Evolutionary conservation across 2,113 vertebrate genomes (phyloP), one percentile per base, ranked within the genome.

Genomic region (Acanthochromis polyacanthus): DNA sequence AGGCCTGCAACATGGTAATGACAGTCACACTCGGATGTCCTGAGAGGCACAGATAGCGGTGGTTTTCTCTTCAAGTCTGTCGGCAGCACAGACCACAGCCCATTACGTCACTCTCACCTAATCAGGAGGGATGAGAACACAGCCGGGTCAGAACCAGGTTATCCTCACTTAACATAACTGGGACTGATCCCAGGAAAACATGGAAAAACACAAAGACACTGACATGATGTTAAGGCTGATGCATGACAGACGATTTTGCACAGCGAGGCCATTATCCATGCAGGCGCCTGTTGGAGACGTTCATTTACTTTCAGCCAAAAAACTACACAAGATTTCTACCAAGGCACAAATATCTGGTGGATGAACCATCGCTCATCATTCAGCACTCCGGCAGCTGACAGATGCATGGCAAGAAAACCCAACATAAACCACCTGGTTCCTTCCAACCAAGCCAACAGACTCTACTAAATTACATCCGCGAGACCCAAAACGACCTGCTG

Each of bases 71-170:
- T 78, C 32, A 56, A 22, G 64, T 75, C 84, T 85, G 78, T 87
- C 82, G 55, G 64, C 87, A 62, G 51, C 64, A 40, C 52, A 46
- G 50, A 75, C 45, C 59, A 12, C 50, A 68, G 15, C 32, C 22
- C 20, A 48, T 88, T 66, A 74, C 75, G 17, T 89, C 75, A 78
- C 71, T 63, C 3, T 77, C 79, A 74, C 59, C 43, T 81, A 53
- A 83, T 81, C 83, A 84, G 43, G 16, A 15, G 61, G 62, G 62
- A 79, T 19, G 55, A 66, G 68, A 65, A 58, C 62, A 61, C 15
- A 28, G 51, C 61, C 32, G 62, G 70, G 52, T 73, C 67, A 73
- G 62, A 74, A 48, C 36, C 56, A 51, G 46, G 77, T 65, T 68
- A n/a, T 48, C 53, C 60, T 74, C n/a, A 1, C 32, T 55, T 32